These are phyloP conservation scores for Rhyacophila evoluta DNA, from an alignment of 2,888 invertebrate species.

Conservation along the genomic window DNA sequence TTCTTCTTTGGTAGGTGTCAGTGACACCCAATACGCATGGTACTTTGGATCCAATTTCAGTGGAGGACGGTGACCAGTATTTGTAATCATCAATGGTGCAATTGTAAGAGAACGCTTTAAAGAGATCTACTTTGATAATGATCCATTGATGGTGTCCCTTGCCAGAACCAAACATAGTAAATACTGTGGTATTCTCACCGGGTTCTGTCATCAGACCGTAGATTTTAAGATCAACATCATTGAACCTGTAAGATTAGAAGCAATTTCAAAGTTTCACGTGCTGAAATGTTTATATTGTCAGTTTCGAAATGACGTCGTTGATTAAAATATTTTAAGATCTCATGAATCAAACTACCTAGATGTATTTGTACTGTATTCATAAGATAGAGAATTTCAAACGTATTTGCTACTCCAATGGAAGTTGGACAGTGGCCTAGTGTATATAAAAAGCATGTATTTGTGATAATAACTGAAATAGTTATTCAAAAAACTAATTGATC, in stretches of 20 bases:
- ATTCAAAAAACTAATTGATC: no score
- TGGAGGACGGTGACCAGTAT: constrained; percentile 84
- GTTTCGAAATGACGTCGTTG: no score
- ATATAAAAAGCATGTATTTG: no score
- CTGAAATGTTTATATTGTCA: no score
- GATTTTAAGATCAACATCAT: constrained; percentile 80
- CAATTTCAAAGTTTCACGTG: no score
- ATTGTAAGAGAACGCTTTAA: constrained; percentile 70
- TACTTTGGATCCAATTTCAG: constrained; percentile 65
- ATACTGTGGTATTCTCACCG: constrained; percentile 92
- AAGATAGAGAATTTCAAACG: no score
- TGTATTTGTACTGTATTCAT: no score
- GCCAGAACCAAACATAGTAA: constrained; percentile 91
- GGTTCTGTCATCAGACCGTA: constrained; percentile 94
- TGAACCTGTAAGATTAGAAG: constrained; percentile 68
- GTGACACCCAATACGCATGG: constrained; percentile 84
- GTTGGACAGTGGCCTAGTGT: no score
- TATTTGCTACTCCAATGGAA: no score
- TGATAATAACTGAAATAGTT: no score
- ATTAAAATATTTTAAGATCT: no score
- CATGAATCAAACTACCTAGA: no score
- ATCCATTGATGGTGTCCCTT: constrained; percentile 86
- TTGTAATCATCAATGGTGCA: constrained; percentile 86
- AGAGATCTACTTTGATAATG: constrained; percentile 79
- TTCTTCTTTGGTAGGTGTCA: constrained; percentile 80